Evolutionary conservation across 2,797 vertebrate species (phyloP).

Genomic region (Acipenser ruthenus): DNA sequence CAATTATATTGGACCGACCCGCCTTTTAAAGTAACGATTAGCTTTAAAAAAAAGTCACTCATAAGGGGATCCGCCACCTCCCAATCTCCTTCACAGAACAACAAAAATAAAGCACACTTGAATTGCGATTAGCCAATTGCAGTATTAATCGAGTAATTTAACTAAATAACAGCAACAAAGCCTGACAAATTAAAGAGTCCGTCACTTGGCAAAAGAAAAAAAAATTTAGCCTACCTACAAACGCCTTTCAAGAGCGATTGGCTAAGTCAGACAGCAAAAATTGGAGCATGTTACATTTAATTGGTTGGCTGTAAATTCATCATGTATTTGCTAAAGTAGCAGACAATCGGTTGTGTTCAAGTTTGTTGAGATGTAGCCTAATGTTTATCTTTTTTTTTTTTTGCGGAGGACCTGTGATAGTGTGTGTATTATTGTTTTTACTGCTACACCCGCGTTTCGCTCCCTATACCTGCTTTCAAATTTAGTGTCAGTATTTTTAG

Average conservation of each 20-base stretch:
- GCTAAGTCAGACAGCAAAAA: constrained; percentile 65
- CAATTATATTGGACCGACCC: constrained; percentile 61
- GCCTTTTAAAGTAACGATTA: constrained; percentile 66
- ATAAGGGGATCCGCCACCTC: constrained; percentile 4
- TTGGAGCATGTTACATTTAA: constrained; percentile 61
- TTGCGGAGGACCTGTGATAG: not conserved
- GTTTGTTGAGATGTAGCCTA: constrained; percentile 7
- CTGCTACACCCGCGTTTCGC: not conserved
- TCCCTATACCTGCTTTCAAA: not conserved
- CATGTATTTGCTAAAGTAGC: constrained; percentile 41
- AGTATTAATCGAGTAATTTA: constrained; percentile 1
- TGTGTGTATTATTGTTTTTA: not conserved
- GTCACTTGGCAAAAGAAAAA: constrained; percentile 27
- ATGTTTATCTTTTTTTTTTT: not conserved
- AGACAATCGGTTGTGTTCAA: constrained; percentile 6
- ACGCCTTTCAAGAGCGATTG: constrained; percentile 61
- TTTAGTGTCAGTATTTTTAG: not conserved
- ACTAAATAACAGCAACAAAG: constrained; percentile 8
- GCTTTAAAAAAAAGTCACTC: constrained; percentile 23
- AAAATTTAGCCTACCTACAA: constrained; percentile 50
- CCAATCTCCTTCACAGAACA: constrained; percentile 1
- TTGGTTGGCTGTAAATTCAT: constrained; percentile 64
- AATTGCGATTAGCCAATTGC: not conserved
- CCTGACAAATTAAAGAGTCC: constrained; percentile 10
- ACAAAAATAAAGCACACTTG: constrained; percentile 1